A percentile compares a stretch with the other conserved stretches of the same genome.
These are phyloP conservation scores for Megastigmus dorsalis DNA, from an alignment of 2,888 invertebrate genomes.

Conservation along the genomic window DNA sequence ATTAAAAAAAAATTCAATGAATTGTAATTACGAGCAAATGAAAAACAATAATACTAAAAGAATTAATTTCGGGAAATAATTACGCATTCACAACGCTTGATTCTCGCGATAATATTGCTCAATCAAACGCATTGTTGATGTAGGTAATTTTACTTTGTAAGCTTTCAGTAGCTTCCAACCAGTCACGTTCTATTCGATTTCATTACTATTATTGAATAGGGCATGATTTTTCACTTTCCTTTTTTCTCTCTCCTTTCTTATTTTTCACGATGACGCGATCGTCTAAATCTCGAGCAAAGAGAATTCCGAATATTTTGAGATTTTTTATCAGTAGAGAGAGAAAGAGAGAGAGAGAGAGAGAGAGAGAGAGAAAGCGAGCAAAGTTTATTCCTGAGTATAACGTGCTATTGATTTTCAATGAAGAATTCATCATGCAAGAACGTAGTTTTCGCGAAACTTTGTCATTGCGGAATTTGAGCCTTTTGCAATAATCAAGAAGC, in stretches of 20 bases:
- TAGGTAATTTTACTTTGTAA: too few species aligned
- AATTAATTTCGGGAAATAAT: too few species aligned
- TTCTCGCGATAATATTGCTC: too few species aligned
- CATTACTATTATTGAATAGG: too few species aligned
- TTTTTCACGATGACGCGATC: conserved; percentile 1
- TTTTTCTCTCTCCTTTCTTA: conserved; percentile 4
- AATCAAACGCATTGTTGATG: too few species aligned
- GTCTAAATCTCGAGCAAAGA: background rate
- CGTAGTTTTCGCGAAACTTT: conserved; percentile 24
- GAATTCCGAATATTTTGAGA: conserved; percentile 21
- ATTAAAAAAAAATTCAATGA: too few species aligned
- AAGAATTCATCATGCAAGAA: conserved; percentile 26
- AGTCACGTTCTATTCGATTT: too few species aligned
- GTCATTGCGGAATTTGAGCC: too few species aligned
- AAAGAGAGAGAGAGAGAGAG: conserved; percentile 32
- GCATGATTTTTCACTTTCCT: background rate
- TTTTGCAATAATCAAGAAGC: conserved; percentile 7
- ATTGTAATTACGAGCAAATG: too few species aligned
- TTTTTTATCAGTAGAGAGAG: conserved; percentile 28
- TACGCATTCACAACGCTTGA: too few species aligned
- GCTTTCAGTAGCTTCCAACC: too few species aligned
- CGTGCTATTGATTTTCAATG: conserved; percentile 40
- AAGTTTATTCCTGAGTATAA: conserved; percentile 21
- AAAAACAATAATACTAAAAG: too few species aligned
- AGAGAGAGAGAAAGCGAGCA: conserved; percentile 29